Base-by-base conservation (phyloP, 2,797 vertebrate genomes). In the Percopsis omiscomaycus region DNA sequence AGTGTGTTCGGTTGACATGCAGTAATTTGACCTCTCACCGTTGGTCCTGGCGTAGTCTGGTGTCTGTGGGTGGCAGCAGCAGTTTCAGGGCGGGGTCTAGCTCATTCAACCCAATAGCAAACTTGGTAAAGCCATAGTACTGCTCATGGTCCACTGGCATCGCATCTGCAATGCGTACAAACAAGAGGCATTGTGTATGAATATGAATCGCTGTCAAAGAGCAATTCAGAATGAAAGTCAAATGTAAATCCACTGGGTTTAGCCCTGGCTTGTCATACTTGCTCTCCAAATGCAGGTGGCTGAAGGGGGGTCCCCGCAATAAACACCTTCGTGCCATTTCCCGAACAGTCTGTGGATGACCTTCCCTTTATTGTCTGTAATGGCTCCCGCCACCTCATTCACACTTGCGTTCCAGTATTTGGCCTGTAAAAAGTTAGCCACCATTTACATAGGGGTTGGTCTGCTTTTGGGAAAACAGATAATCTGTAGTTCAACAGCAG, bases 121-220 rank as follows among this genome's bases (percentile, higher is more conserved):
- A 98, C 61, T 96, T 96, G 15, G 98, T 98, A 81, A 99, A 99
- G 68, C 98, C 96, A 4, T 98, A 99, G 87, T 95, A 98, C 68
- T 95, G 93, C 61, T 98, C 95, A 13, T 92, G 88, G 72, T 93
- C 93, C 16, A 91, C 89, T 4, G 95, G 95, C 93, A 98, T 95
- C 0, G 93, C 88, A 89, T 95, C 98, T 99, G 77, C 29, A 83
- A 37, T 3, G 6, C 61, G 85, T 14, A 81, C 2, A 73, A 30
- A 63, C 6, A 52, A 59, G 15, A 73, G 44, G 10, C 37, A 50
- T 1, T 29, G 30, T 6, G 50, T 67, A 30, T 69, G 62, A 12
- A 48, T 12, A 48, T 13, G 5, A 48, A 10, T 48, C n/a, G 13
- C 5, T 48, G 14, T 48, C 47, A 32, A 29, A 4, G 54, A 3